Evolutionary conservation across 1,140 invertebrate genomes (phyloP).

Genomic region (Drosophila nebulosa): DNA sequence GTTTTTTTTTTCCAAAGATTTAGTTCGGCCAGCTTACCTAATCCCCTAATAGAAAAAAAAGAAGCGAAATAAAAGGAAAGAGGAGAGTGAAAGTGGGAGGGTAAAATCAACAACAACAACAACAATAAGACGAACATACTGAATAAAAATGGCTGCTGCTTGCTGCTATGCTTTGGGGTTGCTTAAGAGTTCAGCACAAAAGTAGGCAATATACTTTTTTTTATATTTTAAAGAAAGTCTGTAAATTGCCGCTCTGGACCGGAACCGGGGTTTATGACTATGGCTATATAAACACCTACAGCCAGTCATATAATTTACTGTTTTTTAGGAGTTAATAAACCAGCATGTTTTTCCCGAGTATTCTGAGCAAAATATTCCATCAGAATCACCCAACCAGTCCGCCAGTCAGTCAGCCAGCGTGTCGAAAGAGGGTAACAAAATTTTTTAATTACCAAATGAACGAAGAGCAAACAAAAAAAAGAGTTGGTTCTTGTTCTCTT

Average conservation of each 20-base stretch:
- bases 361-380: conserved; percentile 5
- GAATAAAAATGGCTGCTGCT: neutral
- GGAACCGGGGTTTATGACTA: conserved; percentile 50
- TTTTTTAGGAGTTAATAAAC: conserved; percentile 40
- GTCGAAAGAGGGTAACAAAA: conserved; percentile 1
- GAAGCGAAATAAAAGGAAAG: conserved; percentile 10
- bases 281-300: conserved; percentile 66
- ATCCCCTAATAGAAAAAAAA: conserved; percentile 24
- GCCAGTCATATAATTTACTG: conserved; percentile 46
- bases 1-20: conserved; percentile 39
- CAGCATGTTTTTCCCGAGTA: neutral
- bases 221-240: conserved; percentile 27
- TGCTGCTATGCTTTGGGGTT: conserved; percentile 10
- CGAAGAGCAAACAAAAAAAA: neutral
- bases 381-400: neutral
- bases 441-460: neutral
- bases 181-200: conserved; percentile 31
- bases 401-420: neutral
- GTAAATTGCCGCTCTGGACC: conserved; percentile 12
- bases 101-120: neutral
- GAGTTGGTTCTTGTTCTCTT: neutral
- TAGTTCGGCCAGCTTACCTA: conserved; percentile 39
- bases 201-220: conserved; percentile 56
- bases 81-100: neutral
- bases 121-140: neutral